Conservation (phyloP, 1,140 invertebrate species). For the Temnothorax nylanderi region DNA sequence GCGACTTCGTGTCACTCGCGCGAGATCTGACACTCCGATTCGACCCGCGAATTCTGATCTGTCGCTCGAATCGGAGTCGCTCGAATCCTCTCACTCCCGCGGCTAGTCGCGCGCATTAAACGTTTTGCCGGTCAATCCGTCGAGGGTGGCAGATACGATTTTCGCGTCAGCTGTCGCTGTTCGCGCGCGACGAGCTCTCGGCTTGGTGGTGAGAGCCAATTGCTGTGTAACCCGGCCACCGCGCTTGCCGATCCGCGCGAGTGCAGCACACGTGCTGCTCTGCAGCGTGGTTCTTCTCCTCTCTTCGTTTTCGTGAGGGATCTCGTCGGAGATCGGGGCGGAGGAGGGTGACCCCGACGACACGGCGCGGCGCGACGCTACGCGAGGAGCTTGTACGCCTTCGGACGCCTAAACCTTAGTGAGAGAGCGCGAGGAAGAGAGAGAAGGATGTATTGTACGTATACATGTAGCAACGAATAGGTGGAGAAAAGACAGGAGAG, state of each 20-base stretch:
- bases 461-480: background rate
- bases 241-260: slow-evolving; percentile 70
- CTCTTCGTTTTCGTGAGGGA: slow-evolving; percentile 64
- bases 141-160: slow-evolving; percentile 4
- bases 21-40: slow-evolving; percentile 35
- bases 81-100: slow-evolving; percentile 1
- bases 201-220: too few relatives aligned
- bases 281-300: slow-evolving; percentile 73
- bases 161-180: background rate
- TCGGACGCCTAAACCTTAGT: slow-evolving; percentile 2
- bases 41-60: too few relatives aligned
- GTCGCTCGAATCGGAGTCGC: background rate
- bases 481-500: background rate
- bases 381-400: slow-evolving; percentile 37
- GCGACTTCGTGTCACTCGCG: slow-evolving; percentile 55
- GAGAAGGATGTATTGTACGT: background rate
- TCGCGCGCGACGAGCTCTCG: too few relatives aligned
- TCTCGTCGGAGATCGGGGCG: slow-evolving; percentile 20
- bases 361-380: background rate
- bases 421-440: slow-evolving; percentile 20
- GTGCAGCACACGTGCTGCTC: slow-evolving; percentile 73
- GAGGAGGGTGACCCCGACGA: slow-evolving; percentile 1
- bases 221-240: background rate
- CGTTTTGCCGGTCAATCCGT: background rate
- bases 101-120: background rate